A percentile compares a stretch with the other conserved stretches of the same genome.
Conservation (phyloP, 2,113 vertebrate species). For the Strigops habroptila region DNA sequence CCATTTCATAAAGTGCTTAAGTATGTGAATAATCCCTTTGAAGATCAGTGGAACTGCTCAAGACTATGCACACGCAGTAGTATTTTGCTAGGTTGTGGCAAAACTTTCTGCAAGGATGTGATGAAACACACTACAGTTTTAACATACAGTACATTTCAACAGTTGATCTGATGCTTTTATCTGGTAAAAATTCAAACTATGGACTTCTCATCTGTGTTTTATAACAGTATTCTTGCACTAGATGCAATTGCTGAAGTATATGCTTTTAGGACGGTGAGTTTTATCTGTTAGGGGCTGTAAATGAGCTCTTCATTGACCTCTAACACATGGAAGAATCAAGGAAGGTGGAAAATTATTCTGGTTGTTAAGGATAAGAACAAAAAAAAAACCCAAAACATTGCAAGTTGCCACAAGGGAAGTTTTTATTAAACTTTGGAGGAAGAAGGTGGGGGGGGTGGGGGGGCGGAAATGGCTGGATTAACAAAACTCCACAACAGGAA, state of each 20-base stretch:
- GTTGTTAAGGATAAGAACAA: background rate
- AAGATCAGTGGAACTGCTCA: constrained; percentile 2
- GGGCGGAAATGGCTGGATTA: background rate
- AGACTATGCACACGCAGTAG: background rate
- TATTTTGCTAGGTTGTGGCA: background rate
- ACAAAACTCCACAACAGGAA: background rate
- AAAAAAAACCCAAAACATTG: background rate
- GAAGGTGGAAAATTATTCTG: background rate
- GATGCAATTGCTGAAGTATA: background rate
- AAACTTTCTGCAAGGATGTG: background rate
- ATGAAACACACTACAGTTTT: background rate
- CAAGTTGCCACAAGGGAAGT: background rate
- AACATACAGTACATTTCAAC: background rate
- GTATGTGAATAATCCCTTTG: background rate
- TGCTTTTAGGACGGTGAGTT: background rate
- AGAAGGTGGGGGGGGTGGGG: no score
- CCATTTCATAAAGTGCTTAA: background rate
- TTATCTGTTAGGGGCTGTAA: background rate
- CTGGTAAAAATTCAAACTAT: background rate
- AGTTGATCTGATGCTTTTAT: background rate
- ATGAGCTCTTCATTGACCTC: background rate
- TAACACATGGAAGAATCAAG: background rate
- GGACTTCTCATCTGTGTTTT: background rate
- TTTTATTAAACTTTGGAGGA: background rate
- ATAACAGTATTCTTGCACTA: background rate